Evolutionary conservation across 1,140 invertebrate genomes (phyloP).

Genomic region (Drosophila santomea): DNA sequence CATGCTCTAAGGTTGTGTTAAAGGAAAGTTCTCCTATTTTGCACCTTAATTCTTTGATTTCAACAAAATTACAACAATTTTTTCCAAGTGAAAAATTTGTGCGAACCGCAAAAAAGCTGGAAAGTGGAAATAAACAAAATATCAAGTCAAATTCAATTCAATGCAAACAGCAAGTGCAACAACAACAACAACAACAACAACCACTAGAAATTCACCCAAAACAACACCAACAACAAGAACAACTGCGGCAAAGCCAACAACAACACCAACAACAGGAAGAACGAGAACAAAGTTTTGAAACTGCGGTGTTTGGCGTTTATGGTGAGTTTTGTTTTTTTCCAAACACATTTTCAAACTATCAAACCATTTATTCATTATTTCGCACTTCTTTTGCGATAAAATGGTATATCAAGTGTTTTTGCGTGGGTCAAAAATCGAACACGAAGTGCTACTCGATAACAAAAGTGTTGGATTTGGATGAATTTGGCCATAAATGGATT

Average conservation of each 20-base stretch:
- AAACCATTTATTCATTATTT: not conserved
- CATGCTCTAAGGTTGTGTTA: slow-evolving; percentile 57
- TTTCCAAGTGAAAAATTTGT: slow-evolving; percentile 49
- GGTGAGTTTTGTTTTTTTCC: slow-evolving; percentile 38
- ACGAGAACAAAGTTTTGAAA: slow-evolving; percentile 71
- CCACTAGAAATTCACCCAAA: slow-evolving; percentile 27
- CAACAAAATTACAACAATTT: slow-evolving; percentile 53
- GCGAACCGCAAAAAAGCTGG: slow-evolving; percentile 17
- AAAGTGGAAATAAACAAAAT: slow-evolving; percentile 23
- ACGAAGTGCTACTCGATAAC: slow-evolving; percentile 32
- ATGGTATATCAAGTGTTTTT: slow-evolving; percentile 7
- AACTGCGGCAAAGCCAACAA: slow-evolving; percentile 20
- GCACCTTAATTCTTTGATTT: slow-evolving; percentile 32
- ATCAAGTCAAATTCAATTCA: slow-evolving; percentile 34
- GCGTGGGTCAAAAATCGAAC: slow-evolving; percentile 25
- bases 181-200: slow-evolving; percentile 34
- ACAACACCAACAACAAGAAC: slow-evolving; percentile 20
- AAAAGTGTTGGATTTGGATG: slow-evolving; percentile 30
- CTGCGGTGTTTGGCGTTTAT: slow-evolving; percentile 81
- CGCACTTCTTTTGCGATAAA: not conserved
- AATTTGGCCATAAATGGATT: slow-evolving; percentile 9
- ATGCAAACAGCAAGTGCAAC: slow-evolving; percentile 51
- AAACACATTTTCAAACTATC: not conserved
- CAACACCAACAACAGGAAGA: slow-evolving; percentile 21
- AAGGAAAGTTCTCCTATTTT: slow-evolving; percentile 29